Evolutionary conservation across 2,888 invertebrate genomes (phyloP).

Genomic region (Drosophila vallismaia): DNA sequence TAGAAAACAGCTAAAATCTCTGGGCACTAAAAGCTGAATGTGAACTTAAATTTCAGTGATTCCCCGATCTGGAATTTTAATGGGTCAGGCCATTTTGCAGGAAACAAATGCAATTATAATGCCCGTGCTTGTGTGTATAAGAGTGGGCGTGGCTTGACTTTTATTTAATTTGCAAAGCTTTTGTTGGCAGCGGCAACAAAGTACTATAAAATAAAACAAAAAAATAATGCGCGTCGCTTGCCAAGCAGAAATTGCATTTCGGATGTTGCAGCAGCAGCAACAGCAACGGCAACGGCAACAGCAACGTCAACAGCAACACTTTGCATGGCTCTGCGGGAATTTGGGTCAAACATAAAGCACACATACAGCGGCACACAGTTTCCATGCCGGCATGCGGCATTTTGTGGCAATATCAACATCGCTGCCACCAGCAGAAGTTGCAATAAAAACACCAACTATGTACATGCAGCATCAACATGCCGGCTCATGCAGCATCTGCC

Average conservation of each 20-base stretch:
- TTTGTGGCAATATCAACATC: slow-evolving; percentile 52
- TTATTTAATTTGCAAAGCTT: slow-evolving; percentile 56
- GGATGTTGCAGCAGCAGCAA: slow-evolving; percentile 49
- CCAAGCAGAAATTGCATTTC: slow-evolving; percentile 53
- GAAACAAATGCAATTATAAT: slow-evolving; percentile 64
- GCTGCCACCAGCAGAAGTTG: slow-evolving; percentile 24
- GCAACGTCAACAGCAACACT: slow-evolving; percentile 38
- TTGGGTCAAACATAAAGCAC: slow-evolving; percentile 58
- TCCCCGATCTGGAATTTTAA: slow-evolving; percentile 33
- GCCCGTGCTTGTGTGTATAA: slow-evolving; percentile 26
- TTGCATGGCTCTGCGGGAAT: slow-evolving; percentile 51
- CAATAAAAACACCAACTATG: slow-evolving; percentile 1
- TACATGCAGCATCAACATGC: slow-evolving; percentile 24
- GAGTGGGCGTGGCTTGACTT: slow-evolving; percentile 63
- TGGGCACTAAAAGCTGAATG: slow-evolving; percentile 10
- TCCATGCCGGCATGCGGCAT: slow-evolving; percentile 49
- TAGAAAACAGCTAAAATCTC: slow-evolving; percentile 17
- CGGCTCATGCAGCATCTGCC: slow-evolving; percentile 18
- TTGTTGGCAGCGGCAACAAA: slow-evolving; percentile 52
- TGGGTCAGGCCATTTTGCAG: slow-evolving; percentile 49
- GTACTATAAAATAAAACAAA: slow-evolving; percentile 32
- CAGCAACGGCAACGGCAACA: slow-evolving; percentile 27
- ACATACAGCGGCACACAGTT: slow-evolving; percentile 30
- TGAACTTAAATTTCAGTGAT: slow-evolving; percentile 16
- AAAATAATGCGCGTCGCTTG: slow-evolving; percentile 42